Evolutionary conservation across 2,113 vertebrate species (phyloP), one percentile per base, ranked within the genome.

Genomic region (Zosterops hypoxanthus): DNA sequence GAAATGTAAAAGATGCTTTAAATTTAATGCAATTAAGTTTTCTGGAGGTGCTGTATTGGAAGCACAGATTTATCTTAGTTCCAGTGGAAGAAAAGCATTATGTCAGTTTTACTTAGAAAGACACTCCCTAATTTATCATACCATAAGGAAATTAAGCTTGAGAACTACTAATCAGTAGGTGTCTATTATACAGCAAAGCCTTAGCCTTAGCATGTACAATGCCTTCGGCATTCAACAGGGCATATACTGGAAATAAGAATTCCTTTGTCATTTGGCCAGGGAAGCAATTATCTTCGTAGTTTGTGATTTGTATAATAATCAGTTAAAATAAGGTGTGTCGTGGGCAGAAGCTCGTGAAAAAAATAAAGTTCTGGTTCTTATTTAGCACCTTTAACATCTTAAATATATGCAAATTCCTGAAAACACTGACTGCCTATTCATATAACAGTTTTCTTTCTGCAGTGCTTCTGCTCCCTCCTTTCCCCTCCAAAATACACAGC

Each of bases 181-280:
- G 60, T 79, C 64, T 94, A 94, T 94, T 93, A 95, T 88, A 87
- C 26, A 82, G 83, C 47, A 93, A 81, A 92, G 82, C 82, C 86
- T 96, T 88, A 95, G 86, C 92, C 88, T 95, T 97, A 95, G 97
- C 97, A 95, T 92, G 96, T 86, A 96, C 73, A 91, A 80, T 92
- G 97, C 94, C 96, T 95, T 95, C 0, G 63, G 96, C 95, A 80
- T 84, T 95, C 95, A 94, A 69, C 76, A 94, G 82, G 72, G 63
- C 64, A 91, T 83, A 94, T 34, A 21, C 73, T 97, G 92, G 88
- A 96, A 97, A 96, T 88, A 94, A 92, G 87, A 89, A 93, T 80
- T 76, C 66, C 90, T 96, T 96, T 97, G 95, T 95, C 96, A 85
- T 94, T 86, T 95, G 91, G 86, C 96, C 93, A 96, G 88, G 90